Percentiles rank a stretch among this genome's conserved stretches.
Evolutionary conservation across 2,797 vertebrate species (phyloP).

Genomic region (Phalloptychus januarius): DNA sequence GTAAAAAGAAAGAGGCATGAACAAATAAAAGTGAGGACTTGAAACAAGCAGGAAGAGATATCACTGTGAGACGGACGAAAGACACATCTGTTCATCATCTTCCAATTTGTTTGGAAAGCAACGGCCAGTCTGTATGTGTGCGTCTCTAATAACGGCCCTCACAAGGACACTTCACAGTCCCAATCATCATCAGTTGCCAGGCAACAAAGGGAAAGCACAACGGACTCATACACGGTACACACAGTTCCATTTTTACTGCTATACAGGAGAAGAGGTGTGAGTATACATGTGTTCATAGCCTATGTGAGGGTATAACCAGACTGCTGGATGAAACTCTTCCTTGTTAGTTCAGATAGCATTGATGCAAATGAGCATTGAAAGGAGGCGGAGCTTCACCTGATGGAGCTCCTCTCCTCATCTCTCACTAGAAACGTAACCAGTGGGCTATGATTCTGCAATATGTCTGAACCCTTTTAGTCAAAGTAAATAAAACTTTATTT

Average conservation of each 20-base stretch:
- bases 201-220: slow-evolving; percentile 67
- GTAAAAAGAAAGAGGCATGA: slow-evolving; percentile 37
- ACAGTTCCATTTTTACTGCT: slow-evolving; percentile 52
- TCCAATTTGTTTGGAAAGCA: slow-evolving; percentile 26
- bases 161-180: slow-evolving; percentile 81
- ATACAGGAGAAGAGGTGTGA: slow-evolving; percentile 31
- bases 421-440: neutral
- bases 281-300: slow-evolving; percentile 17
- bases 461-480: neutral
- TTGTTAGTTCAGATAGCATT: neutral
- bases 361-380: neutral
- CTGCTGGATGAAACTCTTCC: neutral
- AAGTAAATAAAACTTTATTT: neutral
- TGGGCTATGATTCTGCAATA: neutral
- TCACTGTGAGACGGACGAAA: slow-evolving; percentile 33
- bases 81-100: slow-evolving; percentile 32
- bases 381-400: neutral
- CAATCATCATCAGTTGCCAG: slow-evolving; percentile 79
- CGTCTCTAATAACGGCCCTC: slow-evolving; percentile 75
- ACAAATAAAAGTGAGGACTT: slow-evolving; percentile 30
- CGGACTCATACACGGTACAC: slow-evolving; percentile 53
- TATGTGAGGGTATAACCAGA: neutral
- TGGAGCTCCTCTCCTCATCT: neutral
- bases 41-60: slow-evolving; percentile 4
- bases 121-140: slow-evolving; percentile 46